These are phyloP conservation scores for Hemicordylus capensis DNA, from an alignment of 2,113 vertebrate genomes.

Conservation along the genomic window DNA sequence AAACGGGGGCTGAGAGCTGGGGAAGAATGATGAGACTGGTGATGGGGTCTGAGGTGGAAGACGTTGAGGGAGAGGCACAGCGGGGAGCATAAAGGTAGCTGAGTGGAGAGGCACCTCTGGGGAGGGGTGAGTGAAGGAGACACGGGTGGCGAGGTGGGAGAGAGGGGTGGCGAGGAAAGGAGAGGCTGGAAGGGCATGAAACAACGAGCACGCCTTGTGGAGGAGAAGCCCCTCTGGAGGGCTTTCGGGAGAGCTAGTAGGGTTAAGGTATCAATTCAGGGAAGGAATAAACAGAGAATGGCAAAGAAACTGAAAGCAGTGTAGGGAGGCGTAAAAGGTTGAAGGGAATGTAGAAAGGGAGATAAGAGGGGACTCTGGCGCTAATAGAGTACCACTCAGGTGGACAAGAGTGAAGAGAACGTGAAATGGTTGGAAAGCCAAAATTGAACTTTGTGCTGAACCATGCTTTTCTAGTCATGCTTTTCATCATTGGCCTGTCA, in stretches of 20 bases:
- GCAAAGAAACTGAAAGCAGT: not conserved
- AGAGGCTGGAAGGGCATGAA: too few species aligned
- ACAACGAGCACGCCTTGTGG: not conserved
- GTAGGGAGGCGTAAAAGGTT: not conserved
- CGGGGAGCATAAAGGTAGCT: too few species aligned
- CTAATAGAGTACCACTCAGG: too few species aligned
- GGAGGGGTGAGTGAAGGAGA: too few species aligned
- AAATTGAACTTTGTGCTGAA: too few species aligned
- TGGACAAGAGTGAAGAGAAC: not conserved
- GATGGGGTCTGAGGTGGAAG: not conserved
- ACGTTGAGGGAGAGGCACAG: not conserved
- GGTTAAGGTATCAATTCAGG: not conserved
- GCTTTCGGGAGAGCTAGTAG: too few species aligned
- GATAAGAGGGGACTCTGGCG: not conserved
- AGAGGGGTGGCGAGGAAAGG: accelerated
- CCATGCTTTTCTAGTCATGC: not conserved
- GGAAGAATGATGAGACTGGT: too few species aligned
- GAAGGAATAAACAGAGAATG: not conserved
- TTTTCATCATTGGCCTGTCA: not conserved
- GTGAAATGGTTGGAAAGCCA: not conserved
- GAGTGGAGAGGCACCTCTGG: too few species aligned
- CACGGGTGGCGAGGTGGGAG: not conserved
- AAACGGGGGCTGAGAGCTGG: accelerated
- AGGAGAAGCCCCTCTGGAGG: not conserved
- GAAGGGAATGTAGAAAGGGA: not conserved